Evolutionary conservation across 2,797 vertebrate species (phyloP).

Genomic region (Gallinago solitaria): DNA sequence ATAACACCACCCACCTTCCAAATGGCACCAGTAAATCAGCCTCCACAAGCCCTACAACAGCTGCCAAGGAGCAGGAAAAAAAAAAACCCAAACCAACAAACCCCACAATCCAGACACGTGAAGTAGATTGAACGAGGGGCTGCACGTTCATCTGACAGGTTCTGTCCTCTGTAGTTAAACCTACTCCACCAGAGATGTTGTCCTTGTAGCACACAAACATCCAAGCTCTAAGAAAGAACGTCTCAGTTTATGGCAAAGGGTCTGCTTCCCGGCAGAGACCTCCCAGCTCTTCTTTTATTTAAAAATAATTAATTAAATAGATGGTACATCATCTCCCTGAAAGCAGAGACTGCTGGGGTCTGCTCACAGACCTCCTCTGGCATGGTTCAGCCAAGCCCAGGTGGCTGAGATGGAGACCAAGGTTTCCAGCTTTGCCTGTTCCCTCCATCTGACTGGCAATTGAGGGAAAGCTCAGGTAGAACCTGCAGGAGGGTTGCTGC

Average conservation of each 20-base stretch:
- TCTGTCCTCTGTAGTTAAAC: constrained; percentile 45
- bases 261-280: constrained; percentile 13
- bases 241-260: constrained; percentile 5
- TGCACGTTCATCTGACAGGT: constrained; percentile 16
- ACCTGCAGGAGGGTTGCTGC: neutral
- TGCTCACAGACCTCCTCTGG: neutral
- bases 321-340: neutral
- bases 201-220: neutral
- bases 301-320: no score
- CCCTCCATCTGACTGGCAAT: neutral
- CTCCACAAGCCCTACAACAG: neutral
- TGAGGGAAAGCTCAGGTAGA: rapidly evolving
- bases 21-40: neutral
- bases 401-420: neutral
- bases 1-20: neutral
- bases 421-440: neutral
- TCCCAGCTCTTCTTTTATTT: no score
- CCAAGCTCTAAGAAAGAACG: neutral
- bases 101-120: neutral
- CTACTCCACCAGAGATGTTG: neutral
- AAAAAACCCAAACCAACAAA: neutral
- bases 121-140: constrained; percentile 14
- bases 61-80: neutral
- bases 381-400: neutral
- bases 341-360: neutral